Base-by-base conservation (phyloP, 2,113 vertebrate species). In the Chionis minor region DNA sequence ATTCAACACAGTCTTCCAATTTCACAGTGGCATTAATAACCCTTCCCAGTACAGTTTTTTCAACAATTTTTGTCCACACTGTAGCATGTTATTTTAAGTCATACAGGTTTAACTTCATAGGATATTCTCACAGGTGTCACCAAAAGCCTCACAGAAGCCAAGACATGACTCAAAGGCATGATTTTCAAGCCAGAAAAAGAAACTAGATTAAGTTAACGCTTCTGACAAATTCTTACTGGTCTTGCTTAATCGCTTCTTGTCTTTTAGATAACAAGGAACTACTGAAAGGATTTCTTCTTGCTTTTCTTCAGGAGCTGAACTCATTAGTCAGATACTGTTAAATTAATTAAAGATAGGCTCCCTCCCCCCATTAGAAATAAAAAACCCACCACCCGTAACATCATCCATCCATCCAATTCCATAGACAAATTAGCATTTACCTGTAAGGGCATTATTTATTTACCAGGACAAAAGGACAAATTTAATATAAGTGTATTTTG, bases 371-470 rank as follows among this genome's bases (percentile, higher is more conserved):
- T 38, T 4, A 71, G 24, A 92, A 91, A 33, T 65, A 18, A 81
- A 40, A 49, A 54, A 27, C 8, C 26, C 1, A 38, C 9, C 0
- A 44, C 9, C 0, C 9, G 14, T 22, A 33, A 5, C 4, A 72
- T 35, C 18, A 47, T 14, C 30, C 16, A 33, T 30, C 45, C 40
- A 94, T 5, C 23, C 55, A 19, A 42, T 28, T 38, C 27, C 47
- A 52, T 9, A 86, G 22, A 10, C 33, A 84, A n/a, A 44, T 63
- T n/a, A 83, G 14, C 9, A 56, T 73, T 72, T 75, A 55, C 75
- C 45, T 85, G 14, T 38, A 75, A 74, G 40, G 4, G 44, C 62
- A 49, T 30, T 91, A 65, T 13, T 83, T 91, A 66, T 67, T 88
- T 89, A 78, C 13, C 6, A 63, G 17, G 21, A 90, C 17, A 86